Conservation (phyloP, 23 tunicate species). For the Trididemnum nubilum region DNA sequence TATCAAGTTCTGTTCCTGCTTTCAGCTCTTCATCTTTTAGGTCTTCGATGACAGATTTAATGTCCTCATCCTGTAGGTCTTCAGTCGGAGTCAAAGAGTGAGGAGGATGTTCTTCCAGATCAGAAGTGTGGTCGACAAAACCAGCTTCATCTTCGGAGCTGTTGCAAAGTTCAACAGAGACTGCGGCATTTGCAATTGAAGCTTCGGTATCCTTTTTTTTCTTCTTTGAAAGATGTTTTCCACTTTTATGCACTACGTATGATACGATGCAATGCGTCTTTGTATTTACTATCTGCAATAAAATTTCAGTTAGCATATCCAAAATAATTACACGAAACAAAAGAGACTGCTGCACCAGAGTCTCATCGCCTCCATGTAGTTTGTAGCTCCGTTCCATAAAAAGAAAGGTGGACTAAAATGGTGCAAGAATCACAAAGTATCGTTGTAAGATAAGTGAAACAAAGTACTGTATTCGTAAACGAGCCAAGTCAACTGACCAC, state of each 20-base stretch:
- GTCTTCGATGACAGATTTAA: background rate
- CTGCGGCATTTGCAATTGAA: background rate
- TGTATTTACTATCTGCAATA: slow-evolving; percentile 25
- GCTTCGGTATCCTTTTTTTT: slow-evolving; percentile 13
- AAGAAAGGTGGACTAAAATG: too few relatives aligned
- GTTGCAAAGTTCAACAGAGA: slow-evolving; percentile 21
- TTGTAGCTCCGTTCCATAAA: too few relatives aligned
- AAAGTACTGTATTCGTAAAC: too few relatives aligned
- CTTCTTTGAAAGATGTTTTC: slow-evolving; percentile 27
- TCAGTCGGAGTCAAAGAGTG: background rate
- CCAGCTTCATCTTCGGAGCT: slow-evolving; percentile 52
- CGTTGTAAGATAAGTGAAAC: too few relatives aligned
- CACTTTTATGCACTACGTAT: slow-evolving; percentile 55
- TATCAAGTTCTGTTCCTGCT: background rate
- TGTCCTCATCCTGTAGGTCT: background rate
- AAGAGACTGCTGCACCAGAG: too few relatives aligned
- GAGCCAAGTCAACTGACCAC: too few relatives aligned
- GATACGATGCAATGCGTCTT: slow-evolving; percentile 75
- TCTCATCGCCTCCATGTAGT: too few relatives aligned
- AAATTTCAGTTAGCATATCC: background rate
- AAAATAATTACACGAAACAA: too few relatives aligned
- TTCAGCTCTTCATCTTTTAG: background rate
- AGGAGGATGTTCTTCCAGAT: slow-evolving; percentile 4
- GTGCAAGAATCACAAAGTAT: too few relatives aligned
- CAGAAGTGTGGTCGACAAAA: slow-evolving; percentile 32